Conservation (phyloP, 2,888 invertebrate genomes). For the Stenurella melanura region DNA sequence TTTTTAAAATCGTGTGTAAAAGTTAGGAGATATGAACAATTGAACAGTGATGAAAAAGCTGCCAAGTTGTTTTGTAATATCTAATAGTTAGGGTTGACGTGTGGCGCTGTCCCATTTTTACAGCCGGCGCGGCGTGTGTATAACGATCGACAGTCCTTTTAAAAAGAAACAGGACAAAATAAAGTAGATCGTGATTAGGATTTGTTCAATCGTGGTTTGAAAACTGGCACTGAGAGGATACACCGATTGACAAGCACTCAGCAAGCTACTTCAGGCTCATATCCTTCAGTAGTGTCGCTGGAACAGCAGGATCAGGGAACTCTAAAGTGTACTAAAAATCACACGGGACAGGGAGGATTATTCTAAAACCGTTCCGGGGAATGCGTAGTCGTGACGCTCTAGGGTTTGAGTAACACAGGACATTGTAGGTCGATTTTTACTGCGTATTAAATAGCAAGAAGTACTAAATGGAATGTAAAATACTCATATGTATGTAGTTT, state of each 20-base stretch:
- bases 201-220: constrained; percentile 30
- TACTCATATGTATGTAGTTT: no score
- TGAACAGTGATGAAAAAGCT: background rate
- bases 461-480: no score
- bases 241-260: constrained; percentile 25
- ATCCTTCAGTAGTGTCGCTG: background rate
- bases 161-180: constrained; percentile 24
- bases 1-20: no score
- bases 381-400: background rate
- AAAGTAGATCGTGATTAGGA: constrained; percentile 36
- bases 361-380: constrained; percentile 20
- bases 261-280: constrained; percentile 21
- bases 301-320: constrained; percentile 13
- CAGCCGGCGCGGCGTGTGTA: background rate
- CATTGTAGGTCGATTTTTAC: background rate
- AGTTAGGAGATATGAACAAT: no score
- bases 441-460: no score
- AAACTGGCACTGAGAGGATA: constrained; percentile 20
- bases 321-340: constrained; percentile 16
- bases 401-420: background rate
- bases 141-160: background rate
- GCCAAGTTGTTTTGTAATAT: constrained; percentile 10
- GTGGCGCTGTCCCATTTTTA: constrained; percentile 15
- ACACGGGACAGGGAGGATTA: constrained; percentile 28
- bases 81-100: background rate